Conservation (phyloP, 2,797 vertebrate genomes). For the Mallotus villosus region DNA sequence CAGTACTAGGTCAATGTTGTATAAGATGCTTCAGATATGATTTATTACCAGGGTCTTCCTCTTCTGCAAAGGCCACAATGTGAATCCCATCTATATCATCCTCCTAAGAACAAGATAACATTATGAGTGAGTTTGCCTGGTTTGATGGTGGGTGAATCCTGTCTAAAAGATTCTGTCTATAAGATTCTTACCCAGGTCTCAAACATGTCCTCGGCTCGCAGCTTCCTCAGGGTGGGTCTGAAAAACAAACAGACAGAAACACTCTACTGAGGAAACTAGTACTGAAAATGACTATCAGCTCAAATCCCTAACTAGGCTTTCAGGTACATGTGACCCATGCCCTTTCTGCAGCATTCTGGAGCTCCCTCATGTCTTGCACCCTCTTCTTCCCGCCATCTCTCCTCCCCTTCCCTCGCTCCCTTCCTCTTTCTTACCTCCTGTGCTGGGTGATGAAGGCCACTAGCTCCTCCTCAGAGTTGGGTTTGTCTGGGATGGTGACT, state of each 20-base stretch:
- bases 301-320: background rate
- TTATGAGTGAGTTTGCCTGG: background rate
- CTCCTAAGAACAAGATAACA: constrained; percentile 74
- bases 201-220: constrained; percentile 95
- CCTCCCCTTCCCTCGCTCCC: background rate
- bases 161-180: background rate
- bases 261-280: background rate
- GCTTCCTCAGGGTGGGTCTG: constrained; percentile 92
- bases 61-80: constrained; percentile 96
- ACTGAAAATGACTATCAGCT: background rate
- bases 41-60: constrained; percentile 91
- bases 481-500: constrained; percentile 87
- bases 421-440: constrained; percentile 76
- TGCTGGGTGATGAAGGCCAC: constrained; percentile 92
- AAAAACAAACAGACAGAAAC: constrained; percentile 26
- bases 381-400: background rate
- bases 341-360: background rate
- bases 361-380: background rate
- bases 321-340: background rate
- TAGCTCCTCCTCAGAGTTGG: constrained; percentile 87
- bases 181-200: constrained; percentile 91
- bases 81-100: constrained; percentile 95
- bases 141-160: background rate
- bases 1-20: background rate
- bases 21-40: background rate